Conservation (phyloP, 2,888 invertebrate species). For the Idaea aversata region DNA sequence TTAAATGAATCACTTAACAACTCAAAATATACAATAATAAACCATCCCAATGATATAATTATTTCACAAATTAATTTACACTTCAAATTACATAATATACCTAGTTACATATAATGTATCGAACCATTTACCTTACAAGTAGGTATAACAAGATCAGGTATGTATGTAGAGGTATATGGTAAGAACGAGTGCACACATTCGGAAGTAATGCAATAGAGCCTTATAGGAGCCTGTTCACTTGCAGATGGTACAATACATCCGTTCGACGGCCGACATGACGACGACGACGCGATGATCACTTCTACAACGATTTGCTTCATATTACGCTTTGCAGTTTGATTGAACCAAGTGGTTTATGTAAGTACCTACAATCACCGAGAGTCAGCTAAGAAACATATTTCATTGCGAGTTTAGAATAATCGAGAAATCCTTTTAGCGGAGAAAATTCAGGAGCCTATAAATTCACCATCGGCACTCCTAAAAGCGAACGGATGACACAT, state of each 20-base stretch:
- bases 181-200: slow-evolving; percentile 16
- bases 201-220: slow-evolving; percentile 20
- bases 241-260: slow-evolving; percentile 7
- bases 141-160: neutral
- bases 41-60: too few species aligned
- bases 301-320: neutral
- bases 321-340: neutral
- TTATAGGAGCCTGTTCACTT: slow-evolving; percentile 16
- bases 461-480: neutral
- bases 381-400: neutral
- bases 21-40: too few species aligned
- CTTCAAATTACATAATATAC: neutral
- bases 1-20: too few species aligned
- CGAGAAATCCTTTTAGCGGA: neutral
- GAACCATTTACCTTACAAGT: neutral
- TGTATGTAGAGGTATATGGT: slow-evolving; percentile 1
- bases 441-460: neutral
- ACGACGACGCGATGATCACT: neutral
- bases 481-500: neutral
- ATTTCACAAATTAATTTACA: neutral
- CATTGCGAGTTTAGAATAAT: neutral
- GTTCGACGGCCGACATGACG: neutral
- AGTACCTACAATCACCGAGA: neutral
- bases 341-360: neutral
- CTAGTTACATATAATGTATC: neutral